Base-by-base conservation (phyloP, 2,888 invertebrate species). In the Eulithis prunata region DNA sequence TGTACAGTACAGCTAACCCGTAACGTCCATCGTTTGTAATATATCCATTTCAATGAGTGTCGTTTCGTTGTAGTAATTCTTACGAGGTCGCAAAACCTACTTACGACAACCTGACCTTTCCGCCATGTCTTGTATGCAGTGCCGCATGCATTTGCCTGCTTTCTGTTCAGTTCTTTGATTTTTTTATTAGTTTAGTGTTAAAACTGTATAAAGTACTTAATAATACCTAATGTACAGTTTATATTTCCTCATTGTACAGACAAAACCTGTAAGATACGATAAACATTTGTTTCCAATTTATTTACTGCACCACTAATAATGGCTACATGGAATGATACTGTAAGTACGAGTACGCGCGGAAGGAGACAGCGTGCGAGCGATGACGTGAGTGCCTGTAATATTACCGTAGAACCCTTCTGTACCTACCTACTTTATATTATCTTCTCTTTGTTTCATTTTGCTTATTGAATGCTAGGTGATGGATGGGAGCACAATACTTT, bases 101-200 rank as follows among this genome's bases (percentile, higher is more conserved):
- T 93, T 95, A 94, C 94, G 95, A 94, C 95, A 94, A 95, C 94
- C 94, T 94, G 94, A 95, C 94, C 94, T 93, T 94, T 91, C 94
- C 93, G 94, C 94, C 94, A 94, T 94, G 94, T 91, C 91, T 92
- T 93, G 93, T 93, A 93, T 93, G 93, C 93, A 91, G 93, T 89
- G 93, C 93, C 86, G 95, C 95, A 95, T 95, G 95, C 94, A 89
- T 90, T 94, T 95, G 95, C 95, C 95, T 95, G 95, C 95, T 95
- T 94, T 95, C 92, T 92, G 94, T 94, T 94, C 89, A 87, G 94
- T 94, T 94, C 77, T 88, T 85, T 87, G 85, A 82, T 80, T 91
- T 94, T 94, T 92, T 88, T 81, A 87, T 88, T 93, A 93, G 92
- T 93, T 93, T 93, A 93, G 91, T 93, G 5, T 81, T 82, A 87